Conservation (phyloP, 2,888 invertebrate species). For the Arrhopalites spinosus region DNA sequence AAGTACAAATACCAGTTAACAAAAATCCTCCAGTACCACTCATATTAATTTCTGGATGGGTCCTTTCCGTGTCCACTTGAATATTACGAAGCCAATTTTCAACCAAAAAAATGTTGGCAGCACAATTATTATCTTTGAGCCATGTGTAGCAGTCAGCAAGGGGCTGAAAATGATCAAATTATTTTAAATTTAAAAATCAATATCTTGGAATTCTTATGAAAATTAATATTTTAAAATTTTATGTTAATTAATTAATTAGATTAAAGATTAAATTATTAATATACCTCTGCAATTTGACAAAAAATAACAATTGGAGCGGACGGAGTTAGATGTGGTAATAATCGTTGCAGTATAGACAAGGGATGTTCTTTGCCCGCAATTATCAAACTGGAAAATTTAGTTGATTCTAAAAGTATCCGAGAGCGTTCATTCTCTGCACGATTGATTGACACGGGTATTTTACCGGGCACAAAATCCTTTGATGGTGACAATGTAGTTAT, state of each 20-base stretch:
- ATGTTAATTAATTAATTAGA: too few relatives aligned
- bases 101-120: conserved; percentile 76
- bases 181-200: too few relatives aligned
- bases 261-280: too few relatives aligned
- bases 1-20: conserved; percentile 68
- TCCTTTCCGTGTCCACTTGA: conserved; percentile 86
- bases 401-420: conserved; percentile 19
- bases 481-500: background rate
- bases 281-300: conserved; percentile 74
- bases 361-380: conserved; percentile 88
- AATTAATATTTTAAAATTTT: too few relatives aligned
- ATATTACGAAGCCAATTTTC: conserved; percentile 88
- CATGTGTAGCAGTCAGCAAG: conserved; percentile 80
- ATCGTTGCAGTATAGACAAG: conserved; percentile 72
- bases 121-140: conserved; percentile 71
- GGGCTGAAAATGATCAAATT: conserved; percentile 62
- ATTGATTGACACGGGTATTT: conserved; percentile 39
- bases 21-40: conserved; percentile 86
- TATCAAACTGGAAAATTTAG: conserved; percentile 67
- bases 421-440: conserved; percentile 52
- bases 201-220: too few relatives aligned
- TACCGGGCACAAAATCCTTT: conserved; percentile 1
- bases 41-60: conserved; percentile 94
- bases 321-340: conserved; percentile 76
- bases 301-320: conserved; percentile 87